These are phyloP conservation scores for Cancer borealis DNA, from an alignment of 2,888 invertebrate genomes.

Conservation along the genomic window DNA sequence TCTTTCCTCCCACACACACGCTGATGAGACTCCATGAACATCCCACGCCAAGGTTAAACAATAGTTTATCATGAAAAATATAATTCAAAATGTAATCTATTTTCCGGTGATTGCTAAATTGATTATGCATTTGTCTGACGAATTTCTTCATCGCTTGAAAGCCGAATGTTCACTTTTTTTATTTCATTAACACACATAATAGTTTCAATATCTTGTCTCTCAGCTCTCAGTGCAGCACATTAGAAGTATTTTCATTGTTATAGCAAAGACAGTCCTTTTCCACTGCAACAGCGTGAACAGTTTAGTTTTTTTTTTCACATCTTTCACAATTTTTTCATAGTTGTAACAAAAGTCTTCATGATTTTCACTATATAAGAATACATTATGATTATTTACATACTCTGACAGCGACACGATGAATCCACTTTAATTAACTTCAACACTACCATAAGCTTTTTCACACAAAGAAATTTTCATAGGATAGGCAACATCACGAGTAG, in stretches of 20 bases:
- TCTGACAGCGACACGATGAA: not conserved
- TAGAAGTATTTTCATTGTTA: too few relatives aligned
- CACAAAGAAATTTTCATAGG: not conserved
- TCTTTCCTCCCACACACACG: not conserved
- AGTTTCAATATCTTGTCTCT: not conserved
- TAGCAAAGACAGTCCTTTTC: too few relatives aligned
- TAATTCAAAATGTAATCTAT: not conserved
- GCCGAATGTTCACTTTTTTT: not conserved
- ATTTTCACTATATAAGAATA: not conserved
- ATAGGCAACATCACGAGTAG: not conserved
- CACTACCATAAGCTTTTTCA: not conserved
- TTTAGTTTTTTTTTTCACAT: not conserved
- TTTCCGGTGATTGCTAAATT: not conserved
- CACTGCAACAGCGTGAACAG: not conserved
- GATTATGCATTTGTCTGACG: not conserved
- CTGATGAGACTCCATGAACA: not conserved
- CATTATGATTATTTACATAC: not conserved
- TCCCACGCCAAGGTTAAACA: not conserved
- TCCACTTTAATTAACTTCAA: not conserved
- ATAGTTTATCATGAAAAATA: not conserved
- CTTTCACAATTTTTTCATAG: not conserved
- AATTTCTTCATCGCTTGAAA: not conserved
- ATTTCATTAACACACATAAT: not conserved
- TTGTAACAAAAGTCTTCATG: not conserved
- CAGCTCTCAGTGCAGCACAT: not conserved